These are phyloP conservation scores for Chrysemys picta DNA, from an alignment of 2,113 vertebrate species.

Conservation along the genomic window DNA sequence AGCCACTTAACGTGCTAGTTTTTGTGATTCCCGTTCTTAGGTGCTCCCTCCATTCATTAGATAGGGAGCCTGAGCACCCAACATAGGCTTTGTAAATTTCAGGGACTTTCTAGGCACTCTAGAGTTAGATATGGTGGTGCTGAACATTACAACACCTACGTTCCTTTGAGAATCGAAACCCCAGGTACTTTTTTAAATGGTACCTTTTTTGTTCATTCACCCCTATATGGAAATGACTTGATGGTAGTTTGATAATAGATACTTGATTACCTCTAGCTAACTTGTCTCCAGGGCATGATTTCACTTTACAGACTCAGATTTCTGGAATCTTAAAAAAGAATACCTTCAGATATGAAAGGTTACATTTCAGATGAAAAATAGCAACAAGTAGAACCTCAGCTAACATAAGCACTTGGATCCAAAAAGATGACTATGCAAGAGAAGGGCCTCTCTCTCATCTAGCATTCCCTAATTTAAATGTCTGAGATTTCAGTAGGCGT, in stretches of 20 bases:
- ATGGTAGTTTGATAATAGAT: not conserved
- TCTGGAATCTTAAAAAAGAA: not conserved
- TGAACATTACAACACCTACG: not conserved
- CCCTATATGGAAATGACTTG: not conserved
- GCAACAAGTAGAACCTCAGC: not conserved
- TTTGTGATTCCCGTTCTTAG: no score
- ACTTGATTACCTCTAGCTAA: not conserved
- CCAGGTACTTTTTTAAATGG: not conserved
- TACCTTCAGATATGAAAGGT: not conserved
- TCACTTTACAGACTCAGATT: not conserved
- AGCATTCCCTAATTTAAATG: not conserved
- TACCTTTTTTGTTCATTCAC: not conserved
- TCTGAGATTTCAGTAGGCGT: not conserved
- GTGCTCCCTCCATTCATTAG: not conserved
- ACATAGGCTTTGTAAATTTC: no score
- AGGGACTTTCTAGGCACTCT: no score
- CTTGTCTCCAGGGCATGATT: not conserved
- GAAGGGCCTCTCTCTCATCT: not conserved
- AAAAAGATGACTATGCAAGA: not conserved
- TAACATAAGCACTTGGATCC: not conserved
- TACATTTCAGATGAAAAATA: not conserved
- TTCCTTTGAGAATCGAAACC: not conserved
- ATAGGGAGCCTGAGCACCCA: no score
- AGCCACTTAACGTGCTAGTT: no score
- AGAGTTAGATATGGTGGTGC: no score